Evolutionary conservation across 2,888 invertebrate genomes (phyloP).

Genomic region (Thyatira batis): DNA sequence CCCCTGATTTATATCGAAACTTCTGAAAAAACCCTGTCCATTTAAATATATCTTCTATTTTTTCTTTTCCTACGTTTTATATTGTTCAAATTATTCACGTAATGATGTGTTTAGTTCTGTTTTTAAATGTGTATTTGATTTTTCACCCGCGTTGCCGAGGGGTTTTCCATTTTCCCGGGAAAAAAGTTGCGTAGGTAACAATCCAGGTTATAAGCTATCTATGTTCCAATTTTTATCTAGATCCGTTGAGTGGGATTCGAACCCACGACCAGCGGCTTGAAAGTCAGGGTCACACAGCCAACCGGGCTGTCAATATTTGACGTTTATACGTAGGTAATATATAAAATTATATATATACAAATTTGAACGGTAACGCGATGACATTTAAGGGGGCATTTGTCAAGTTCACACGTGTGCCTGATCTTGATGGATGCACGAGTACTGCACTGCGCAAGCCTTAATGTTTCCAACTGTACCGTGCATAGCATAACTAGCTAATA

Average conservation of each 20-base stretch:
- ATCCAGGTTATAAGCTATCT: too few species aligned
- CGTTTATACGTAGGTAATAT: slow-evolving; percentile 19
- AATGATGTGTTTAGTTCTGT: neutral
- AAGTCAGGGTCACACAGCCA: too few species aligned
- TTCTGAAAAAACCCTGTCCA: slow-evolving; percentile 3
- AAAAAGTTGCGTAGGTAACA: too few species aligned
- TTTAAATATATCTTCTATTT: neutral
- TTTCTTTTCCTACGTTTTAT: too few species aligned
- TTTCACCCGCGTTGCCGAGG: too few species aligned
- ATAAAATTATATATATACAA: slow-evolving; percentile 27
- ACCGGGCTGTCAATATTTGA: too few species aligned
- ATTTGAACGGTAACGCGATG: slow-evolving; percentile 25
- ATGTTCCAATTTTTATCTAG: too few species aligned
- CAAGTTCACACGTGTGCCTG: slow-evolving; percentile 57
- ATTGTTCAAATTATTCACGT: neutral
- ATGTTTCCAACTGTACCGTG: neutral
- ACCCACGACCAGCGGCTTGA: too few species aligned
- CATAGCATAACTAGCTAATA: too few species aligned
- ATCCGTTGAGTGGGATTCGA: too few species aligned
- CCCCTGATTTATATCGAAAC: slow-evolving; percentile 22
- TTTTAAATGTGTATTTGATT: neutral
- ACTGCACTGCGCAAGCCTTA: slow-evolving; percentile 21
- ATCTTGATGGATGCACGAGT: slow-evolving; percentile 58
- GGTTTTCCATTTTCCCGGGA: too few species aligned
- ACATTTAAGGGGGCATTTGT: slow-evolving; percentile 68